Base-by-base conservation (phyloP, 2,797 vertebrate species). In the Zalophus californianus region DNA sequence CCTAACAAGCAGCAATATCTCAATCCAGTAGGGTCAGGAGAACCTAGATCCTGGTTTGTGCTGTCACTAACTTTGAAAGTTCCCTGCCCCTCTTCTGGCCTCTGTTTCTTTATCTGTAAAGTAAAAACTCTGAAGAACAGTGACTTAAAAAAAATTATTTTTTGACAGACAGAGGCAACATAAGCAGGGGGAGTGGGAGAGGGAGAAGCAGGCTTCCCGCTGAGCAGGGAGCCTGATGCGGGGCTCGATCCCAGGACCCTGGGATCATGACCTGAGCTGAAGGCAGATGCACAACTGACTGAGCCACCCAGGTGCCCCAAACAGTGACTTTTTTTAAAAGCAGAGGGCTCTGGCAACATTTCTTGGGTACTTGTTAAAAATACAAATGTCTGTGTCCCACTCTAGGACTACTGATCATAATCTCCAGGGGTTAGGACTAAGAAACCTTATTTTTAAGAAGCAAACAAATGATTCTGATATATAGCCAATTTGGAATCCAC, bases 401-500 rank as follows among this genome's bases (percentile, higher is more conserved):
- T 87, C 9, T 7, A 44, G 5, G 70, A 4, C 41, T 85, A 27
- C 3, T 77, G n/a, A 82, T 54, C 20, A 50, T 32, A 18, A 77
- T 60, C 21, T 68, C 35, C 44, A 44, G 58, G 21, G 11, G 1
- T 48, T 86, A 29, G 41, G 44, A 91, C 7, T 18, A 32, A 82
- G 64, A 70, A 41, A 68, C 14, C 85, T 79, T 86, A 13, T 64
- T 90, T 86, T 86, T 85, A 90, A 93, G 35, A 77, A 82, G n/a
- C 2, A 90, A 77, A 11, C 25, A 70, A 38, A 21, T 60, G 52
- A 73, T 83, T 83, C 50, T 68, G 48, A 92, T 91, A 38, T 1
- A 13, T 2, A 73, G 62, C 23, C 54, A 73, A 7, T 88, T 23
- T 70, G 35, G 10, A 83, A 68, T 79, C 35, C 23, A 29, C 1